Evolutionary conservation across 2,888 invertebrate species (phyloP), one percentile per base, ranked within the genome.

Genomic region (Asteroscopus sphinx): DNA sequence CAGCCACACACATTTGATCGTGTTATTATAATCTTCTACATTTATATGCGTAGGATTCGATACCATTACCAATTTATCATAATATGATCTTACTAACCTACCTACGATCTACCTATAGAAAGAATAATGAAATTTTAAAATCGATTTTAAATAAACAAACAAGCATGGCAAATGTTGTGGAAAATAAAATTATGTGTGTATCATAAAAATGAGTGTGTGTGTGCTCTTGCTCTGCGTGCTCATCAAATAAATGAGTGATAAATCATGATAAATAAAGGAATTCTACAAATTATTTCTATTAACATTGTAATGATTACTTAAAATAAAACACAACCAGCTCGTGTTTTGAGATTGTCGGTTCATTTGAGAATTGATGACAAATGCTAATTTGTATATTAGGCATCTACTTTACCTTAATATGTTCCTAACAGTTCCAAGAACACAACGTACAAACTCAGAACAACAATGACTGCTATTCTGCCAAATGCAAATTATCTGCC

Each of bases 401-500:
- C n/a, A n/a, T n/a, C n/a, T 68, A 68, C 37, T 63, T 40, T 44
- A 63, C 32, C 66, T 51, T 63, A 51, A 69, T 56, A 64, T 39
- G 67, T 70, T 58, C 33, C 33, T 37, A 45, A 45, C 44, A 47
- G 47, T 55, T 58, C 58, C 21, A 51, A 58, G 70, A 65, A 70
- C 28, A 28, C 45, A 13, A 33, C 25, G 35, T 13, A 47, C 49
- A 25, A 16, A 46, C 32, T 15, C 39, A 41, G 45, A 49, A 30
- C 41, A 61, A 72, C 68, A 75, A 73, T 76, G 61, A 59, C 58
- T 52, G 25, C 61, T 55, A 55, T 65, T 53, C 59, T 57, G 59
- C 67, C 69, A 77, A 74, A 77, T 76, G 75, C 72, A 74, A 76
- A 77, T 76, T 71, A 64, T 69, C 74, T 62, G 44, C 71, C 74